These are phyloP conservation scores for Bombus superbus DNA, from an alignment of 1,140 invertebrate genomes.

Conservation along the genomic window DNA sequence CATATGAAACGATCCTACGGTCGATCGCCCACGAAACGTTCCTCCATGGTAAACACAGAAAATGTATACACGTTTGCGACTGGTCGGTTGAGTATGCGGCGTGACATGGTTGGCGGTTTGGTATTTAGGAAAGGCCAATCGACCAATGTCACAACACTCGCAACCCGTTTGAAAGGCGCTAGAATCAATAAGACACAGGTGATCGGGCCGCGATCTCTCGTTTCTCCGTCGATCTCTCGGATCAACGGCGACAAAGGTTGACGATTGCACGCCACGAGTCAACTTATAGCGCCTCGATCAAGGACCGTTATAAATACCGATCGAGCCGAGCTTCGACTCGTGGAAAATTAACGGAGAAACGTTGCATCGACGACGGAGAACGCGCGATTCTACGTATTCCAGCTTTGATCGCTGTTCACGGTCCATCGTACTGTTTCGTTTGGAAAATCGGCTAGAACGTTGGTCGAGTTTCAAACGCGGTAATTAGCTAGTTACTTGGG, in stretches of 20 bases:
- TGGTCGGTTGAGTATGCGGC: conserved; percentile 66
- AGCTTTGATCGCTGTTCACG: too few relatives aligned
- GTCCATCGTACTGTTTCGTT: too few relatives aligned
- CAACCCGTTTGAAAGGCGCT: conserved; percentile 82
- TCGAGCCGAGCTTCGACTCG: not conserved
- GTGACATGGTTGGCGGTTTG: conserved; percentile 81
- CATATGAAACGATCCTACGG: conserved; percentile 25
- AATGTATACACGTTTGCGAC: not conserved
- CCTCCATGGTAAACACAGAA: conserved; percentile 51
- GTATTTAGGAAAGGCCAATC: conserved; percentile 83
- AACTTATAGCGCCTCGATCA: conserved; percentile 46
- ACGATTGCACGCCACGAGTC: conserved; percentile 39
- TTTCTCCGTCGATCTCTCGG: conserved; percentile 39
- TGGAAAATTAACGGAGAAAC: conserved; percentile 1
- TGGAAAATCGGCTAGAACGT: too few relatives aligned
- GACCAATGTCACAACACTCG: conserved; percentile 82
- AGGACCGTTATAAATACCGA: conserved; percentile 52
- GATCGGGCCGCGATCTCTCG: conserved; percentile 50
- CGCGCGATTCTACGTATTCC: not conserved
- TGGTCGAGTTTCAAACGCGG: too few relatives aligned
- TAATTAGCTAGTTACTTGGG: too few relatives aligned
- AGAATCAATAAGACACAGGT: conserved; percentile 74
- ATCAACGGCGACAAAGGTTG: conserved; percentile 58
- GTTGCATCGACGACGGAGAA: not conserved
- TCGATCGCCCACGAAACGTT: conserved; percentile 40